These are phyloP conservation scores for Andrena cerasifolii DNA, from an alignment of 1,140 invertebrate genomes.

Conservation along the genomic window DNA sequence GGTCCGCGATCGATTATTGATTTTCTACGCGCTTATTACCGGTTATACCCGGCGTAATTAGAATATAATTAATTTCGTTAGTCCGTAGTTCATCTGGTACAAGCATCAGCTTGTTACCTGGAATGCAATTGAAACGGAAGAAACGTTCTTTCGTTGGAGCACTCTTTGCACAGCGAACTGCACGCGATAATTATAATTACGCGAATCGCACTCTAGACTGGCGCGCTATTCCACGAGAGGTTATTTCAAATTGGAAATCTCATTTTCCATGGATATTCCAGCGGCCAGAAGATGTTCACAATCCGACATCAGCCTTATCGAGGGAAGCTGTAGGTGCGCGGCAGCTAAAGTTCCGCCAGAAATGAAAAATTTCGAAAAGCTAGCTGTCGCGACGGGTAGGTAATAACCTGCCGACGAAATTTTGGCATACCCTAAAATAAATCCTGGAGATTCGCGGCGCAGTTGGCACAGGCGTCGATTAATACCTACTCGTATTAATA, in stretches of 20 bases:
- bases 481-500: conserved; percentile 22
- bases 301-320: background rate
- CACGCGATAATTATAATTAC: conserved; percentile 16
- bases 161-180: background rate
- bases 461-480: conserved; percentile 26
- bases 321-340: too few relatives aligned
- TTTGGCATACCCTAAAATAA: conserved; percentile 8
- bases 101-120: conserved; percentile 16
- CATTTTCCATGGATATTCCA: background rate
- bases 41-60: background rate
- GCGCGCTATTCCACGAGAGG: background rate
- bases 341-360: background rate
- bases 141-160: background rate
- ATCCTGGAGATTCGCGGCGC: conserved; percentile 25
- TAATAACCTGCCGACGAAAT: background rate
- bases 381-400: background rate
- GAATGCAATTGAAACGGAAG: conserved; percentile 25
- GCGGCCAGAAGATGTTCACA: background rate
- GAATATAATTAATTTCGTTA: conserved; percentile 37
- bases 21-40: background rate
- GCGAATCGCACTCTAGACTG: background rate
- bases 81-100: background rate
- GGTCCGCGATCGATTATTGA: conserved; percentile 14
- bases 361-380: background rate
- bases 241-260: background rate